Percentiles rank a stretch among this genome's conserved stretches.
These are phyloP conservation scores for Linepithema humile DNA, from an alignment of 1,140 invertebrate genomes.

Conservation along the genomic window DNA sequence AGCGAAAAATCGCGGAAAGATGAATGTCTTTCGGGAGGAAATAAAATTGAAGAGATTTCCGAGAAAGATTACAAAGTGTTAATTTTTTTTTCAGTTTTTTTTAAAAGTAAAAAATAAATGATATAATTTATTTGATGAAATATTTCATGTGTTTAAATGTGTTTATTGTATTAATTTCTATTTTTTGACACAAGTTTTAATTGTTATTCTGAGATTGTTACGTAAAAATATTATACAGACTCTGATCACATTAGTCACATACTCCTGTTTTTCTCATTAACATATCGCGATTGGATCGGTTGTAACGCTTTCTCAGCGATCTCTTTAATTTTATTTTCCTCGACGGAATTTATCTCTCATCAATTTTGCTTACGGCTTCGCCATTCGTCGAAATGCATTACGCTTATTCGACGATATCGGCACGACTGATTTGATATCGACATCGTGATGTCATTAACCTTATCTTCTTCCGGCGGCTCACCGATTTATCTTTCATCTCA, in stretches of 20 bases:
- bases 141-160: neutral
- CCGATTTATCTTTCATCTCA: conserved; percentile 31
- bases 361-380: neutral
- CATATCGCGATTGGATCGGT: neutral
- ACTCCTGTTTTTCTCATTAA: conserved; percentile 1
- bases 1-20: neutral
- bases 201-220: neutral
- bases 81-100: neutral
- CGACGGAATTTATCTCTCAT: neutral
- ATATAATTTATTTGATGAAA: neutral
- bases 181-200: neutral
- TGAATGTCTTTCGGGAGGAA: neutral
- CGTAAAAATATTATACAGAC: neutral
- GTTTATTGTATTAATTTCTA: neutral
- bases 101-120: neutral
- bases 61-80: neutral
- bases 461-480: neutral
- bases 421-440: neutral
- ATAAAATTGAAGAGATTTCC: neutral
- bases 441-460: neutral
- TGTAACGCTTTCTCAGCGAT: neutral
- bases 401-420: neutral
- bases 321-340: neutral
- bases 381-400: neutral
- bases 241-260: neutral